phyloP scores from a whole-genome alignment of 1,140 invertebrate genomes.

The Helicoverpa armigera region DNA sequence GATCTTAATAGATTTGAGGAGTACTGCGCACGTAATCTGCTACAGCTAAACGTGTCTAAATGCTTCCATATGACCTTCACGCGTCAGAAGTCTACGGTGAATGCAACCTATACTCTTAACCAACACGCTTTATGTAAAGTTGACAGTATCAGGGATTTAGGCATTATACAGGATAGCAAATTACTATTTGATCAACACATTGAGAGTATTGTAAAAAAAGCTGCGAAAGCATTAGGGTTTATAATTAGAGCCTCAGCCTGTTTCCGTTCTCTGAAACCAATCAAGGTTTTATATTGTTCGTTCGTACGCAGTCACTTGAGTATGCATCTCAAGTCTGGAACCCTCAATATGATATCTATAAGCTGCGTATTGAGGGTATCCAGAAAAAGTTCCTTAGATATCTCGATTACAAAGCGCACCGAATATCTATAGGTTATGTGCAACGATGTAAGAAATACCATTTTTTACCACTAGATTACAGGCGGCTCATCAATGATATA shows the following conservation, averaged over 20 bases:
- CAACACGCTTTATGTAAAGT: not conserved
- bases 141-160: constrained; percentile 34
- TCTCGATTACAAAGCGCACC: too few species aligned
- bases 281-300: constrained; percentile 56
- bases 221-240: constrained; percentile 51
- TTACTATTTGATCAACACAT: constrained; percentile 49
- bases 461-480: too few species aligned
- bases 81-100: constrained; percentile 3
- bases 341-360: too few species aligned
- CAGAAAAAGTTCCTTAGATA: too few species aligned
- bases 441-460: too few species aligned
- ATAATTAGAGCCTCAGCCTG: constrained; percentile 37
- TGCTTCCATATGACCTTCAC: constrained; percentile 54
- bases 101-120: not conserved
- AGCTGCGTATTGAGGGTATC: too few species aligned
- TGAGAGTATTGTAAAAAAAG: constrained; percentile 45
- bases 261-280: constrained; percentile 48
- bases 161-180: constrained; percentile 50
- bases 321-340: too few species aligned
- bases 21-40: constrained; percentile 49
- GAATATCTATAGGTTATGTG: too few species aligned
- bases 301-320: constrained; percentile 53
- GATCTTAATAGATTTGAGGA: constrained; percentile 53
- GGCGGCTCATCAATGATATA: too few species aligned
- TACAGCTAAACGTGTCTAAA: constrained; percentile 57